A percentile compares a stretch with the other conserved stretches of the same genome.
Conservation (phyloP, 2,888 invertebrate species). For the Colostygia pectinataria region DNA sequence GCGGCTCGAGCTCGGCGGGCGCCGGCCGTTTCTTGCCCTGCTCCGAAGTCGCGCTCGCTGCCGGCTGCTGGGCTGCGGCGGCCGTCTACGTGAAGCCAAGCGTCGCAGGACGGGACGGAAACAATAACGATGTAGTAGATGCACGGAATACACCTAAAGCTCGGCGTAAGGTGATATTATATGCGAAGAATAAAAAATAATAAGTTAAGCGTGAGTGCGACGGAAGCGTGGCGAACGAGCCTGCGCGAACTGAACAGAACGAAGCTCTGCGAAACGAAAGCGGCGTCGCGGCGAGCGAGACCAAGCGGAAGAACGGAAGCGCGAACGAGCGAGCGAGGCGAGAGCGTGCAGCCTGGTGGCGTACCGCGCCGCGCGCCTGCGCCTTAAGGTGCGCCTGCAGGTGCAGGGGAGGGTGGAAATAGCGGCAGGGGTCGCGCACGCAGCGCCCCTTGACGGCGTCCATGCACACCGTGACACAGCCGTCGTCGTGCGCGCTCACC, state of each 20-base stretch:
- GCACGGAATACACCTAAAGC: conserved; percentile 83
- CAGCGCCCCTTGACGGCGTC: conserved; percentile 99
- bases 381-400: conserved; percentile 99
- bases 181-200: conserved; percentile 78
- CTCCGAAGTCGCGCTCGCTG: conserved; percentile 87
- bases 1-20: conserved; percentile 85
- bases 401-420: conserved; percentile 99
- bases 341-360: conserved; percentile 86
- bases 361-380: conserved; percentile 97
- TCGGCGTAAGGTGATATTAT: conserved; percentile 79
- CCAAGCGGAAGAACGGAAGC: conserved; percentile 79
- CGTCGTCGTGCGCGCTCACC: conserved; percentile 98
- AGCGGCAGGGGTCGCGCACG: conserved; percentile 99
- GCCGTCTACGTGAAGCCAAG: conserved; percentile 83
- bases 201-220: conserved; percentile 82
- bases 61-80: conserved; percentile 85
- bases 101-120: conserved; percentile 83
- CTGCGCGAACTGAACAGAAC: conserved; percentile 76
- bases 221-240: conserved; percentile 79
- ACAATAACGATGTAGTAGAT: conserved; percentile 83
- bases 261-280: conserved; percentile 78
- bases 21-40: conserved; percentile 97
- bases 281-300: conserved; percentile 80
- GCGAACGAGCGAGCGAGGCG: conserved; percentile 78
- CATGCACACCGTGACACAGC: conserved; percentile 99